Conservation (phyloP, 2,113 vertebrate genomes). For the Rattus norvegicus region DNA sequence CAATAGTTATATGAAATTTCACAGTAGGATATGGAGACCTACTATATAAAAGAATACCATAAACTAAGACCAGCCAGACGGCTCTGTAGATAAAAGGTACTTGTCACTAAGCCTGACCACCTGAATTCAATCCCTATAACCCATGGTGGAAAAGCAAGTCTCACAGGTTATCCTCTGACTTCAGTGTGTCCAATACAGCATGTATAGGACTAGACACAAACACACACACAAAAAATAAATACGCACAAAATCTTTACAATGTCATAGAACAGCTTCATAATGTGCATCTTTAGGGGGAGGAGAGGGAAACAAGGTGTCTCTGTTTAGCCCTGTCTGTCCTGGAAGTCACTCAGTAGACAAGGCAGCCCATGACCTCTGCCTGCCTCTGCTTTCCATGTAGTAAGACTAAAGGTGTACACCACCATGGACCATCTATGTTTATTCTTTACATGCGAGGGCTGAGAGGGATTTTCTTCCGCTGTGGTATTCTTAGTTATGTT, state of each 20-base stretch:
- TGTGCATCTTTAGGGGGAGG: neutral
- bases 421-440: neutral
- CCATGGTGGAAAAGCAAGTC: neutral
- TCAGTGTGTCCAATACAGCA: neutral
- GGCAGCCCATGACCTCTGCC: neutral
- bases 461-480: slow-evolving; percentile 8
- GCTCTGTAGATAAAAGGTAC: neutral
- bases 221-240: neutral
- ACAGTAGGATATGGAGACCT: neutral
- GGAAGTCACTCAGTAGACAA: neutral
- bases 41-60: slow-evolving; percentile 10
- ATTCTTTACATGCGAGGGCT: neutral
- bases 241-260: neutral
- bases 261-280: neutral
- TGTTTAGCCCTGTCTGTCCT: neutral
- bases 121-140: neutral
- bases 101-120: neutral
- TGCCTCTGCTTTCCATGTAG: neutral
- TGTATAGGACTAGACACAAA: neutral
- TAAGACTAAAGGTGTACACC: neutral
- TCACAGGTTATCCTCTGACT: neutral
- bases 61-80: neutral
- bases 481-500: neutral
- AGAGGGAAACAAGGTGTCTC: neutral
- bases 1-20: slow-evolving; percentile 23